Evolutionary conservation across 2,888 invertebrate genomes (phyloP).

Genomic region (Epirrita christyi): DNA sequence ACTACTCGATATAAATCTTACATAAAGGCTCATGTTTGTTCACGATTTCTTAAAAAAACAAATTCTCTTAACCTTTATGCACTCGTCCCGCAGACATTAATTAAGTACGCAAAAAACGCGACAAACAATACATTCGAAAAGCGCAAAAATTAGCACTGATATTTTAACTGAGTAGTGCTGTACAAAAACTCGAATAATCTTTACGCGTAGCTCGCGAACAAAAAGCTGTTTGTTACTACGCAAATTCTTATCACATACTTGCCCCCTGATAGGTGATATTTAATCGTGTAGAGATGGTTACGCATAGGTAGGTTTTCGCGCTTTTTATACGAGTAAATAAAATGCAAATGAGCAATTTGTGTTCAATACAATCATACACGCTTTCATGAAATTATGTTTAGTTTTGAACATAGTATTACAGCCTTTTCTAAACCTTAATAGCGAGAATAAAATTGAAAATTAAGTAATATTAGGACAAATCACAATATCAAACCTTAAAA

Average conservation of each 20-base stretch:
- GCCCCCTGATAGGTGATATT: background rate
- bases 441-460: slow-evolving; percentile 61
- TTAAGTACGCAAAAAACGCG: slow-evolving; percentile 36
- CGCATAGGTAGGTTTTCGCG: slow-evolving; percentile 1
- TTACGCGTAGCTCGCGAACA: slow-evolving; percentile 25
- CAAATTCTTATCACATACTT: background rate
- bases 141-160: slow-evolving; percentile 43
- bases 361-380: slow-evolving; percentile 12
- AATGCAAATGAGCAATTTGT: slow-evolving; percentile 35
- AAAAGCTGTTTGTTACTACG: slow-evolving; percentile 7
- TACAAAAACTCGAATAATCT: slow-evolving; percentile 44
- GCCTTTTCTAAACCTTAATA: slow-evolving; percentile 59
- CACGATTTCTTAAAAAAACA: slow-evolving; percentile 27
- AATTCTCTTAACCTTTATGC: slow-evolving; percentile 17
- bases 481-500: slow-evolving; percentile 74
- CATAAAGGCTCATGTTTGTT: slow-evolving; percentile 26
- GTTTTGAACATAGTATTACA: slow-evolving; percentile 28
- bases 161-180: slow-evolving; percentile 41
- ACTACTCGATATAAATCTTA: slow-evolving; percentile 35
- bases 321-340: slow-evolving; percentile 20
- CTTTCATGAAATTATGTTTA: background rate
- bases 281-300: slow-evolving; percentile 8
- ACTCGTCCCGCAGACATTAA: slow-evolving; percentile 27
- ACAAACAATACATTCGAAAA: slow-evolving; percentile 41
- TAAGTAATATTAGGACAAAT: slow-evolving; percentile 57